A percentile compares a stretch with the other conserved stretches of the same genome.
Conservation (phyloP, 2,888 invertebrate genomes). For the Zele albiditarsus region DNA sequence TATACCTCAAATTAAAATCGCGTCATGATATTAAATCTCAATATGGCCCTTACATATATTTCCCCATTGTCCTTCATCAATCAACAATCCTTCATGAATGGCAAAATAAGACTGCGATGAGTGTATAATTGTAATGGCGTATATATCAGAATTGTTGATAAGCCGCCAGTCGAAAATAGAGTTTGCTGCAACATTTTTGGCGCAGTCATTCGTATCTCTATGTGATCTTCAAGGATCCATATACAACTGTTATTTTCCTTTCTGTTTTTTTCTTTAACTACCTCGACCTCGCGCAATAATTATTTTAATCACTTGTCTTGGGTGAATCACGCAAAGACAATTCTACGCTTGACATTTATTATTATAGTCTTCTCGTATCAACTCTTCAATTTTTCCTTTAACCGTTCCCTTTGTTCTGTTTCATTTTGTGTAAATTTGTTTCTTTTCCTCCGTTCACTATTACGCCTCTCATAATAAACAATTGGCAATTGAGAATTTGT, state of each 20-base stretch:
- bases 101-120: neutral
- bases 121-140: neutral
- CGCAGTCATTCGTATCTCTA: slow-evolving; percentile 2
- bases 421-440: neutral
- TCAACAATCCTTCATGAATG: neutral
- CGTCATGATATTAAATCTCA: neutral
- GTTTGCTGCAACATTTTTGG: slow-evolving; percentile 16
- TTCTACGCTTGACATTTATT: neutral
- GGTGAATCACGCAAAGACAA: slow-evolving; percentile 20
- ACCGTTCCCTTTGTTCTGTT: neutral
- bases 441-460: neutral
- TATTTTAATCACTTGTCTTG: slow-evolving; percentile 42
- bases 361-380: neutral
- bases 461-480: slow-evolving; percentile 3
- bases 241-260: slow-evolving; percentile 4
- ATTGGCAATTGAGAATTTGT: slow-evolving; percentile 36
- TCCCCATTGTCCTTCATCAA: neutral
- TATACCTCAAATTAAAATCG: neutral
- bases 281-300: slow-evolving; percentile 20
- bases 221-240: slow-evolving; percentile 1
- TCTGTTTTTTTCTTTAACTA: neutral
- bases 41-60: neutral
- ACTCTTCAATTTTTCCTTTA: slow-evolving; percentile 8
- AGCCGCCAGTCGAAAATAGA: neutral
- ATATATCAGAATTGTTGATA: neutral